A percentile compares a stretch with the other conserved stretches of the same genome.
These are phyloP conservation scores for Hyposoter dolosus DNA, from an alignment of 2,888 invertebrate species.

Conservation along the genomic window DNA sequence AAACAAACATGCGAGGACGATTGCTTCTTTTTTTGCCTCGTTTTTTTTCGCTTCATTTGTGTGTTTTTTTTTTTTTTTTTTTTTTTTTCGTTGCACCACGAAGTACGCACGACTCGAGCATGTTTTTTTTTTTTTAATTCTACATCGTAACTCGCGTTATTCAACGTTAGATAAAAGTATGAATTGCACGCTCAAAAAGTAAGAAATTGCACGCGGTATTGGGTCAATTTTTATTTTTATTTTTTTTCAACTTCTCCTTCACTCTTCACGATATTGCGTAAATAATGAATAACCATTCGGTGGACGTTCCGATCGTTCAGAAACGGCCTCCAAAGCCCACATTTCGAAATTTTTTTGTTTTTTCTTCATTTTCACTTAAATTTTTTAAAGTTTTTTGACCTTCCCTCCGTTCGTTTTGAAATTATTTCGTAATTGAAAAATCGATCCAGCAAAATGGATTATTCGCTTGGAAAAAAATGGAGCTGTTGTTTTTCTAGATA, in stretches of 20 bases:
- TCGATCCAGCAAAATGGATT: too few relatives aligned
- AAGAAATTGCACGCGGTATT: not conserved
- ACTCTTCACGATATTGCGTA: not conserved
- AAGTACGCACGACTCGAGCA: not conserved
- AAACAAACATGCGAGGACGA: constrained; percentile 47
- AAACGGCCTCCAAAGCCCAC: not conserved
- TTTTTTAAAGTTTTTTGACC: too few relatives aligned
- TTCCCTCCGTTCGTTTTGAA: too few relatives aligned
- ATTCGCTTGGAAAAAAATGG: not conserved
- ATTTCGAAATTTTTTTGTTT: not conserved
- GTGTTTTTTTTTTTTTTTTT: not conserved
- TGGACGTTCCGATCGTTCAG: not conserved
- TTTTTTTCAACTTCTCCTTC: not conserved
- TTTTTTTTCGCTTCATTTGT: not conserved
- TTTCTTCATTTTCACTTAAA: too few relatives aligned
- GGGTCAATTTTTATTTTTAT: not conserved
- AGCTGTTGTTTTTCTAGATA: not conserved
- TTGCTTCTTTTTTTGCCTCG: constrained; percentile 26
- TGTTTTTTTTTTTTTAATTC: constrained; percentile 6
- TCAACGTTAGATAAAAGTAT: not conserved
- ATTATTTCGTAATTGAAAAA: too few relatives aligned
- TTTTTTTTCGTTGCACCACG: constrained; percentile 10
- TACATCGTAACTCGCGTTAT: not conserved
- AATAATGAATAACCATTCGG: not conserved
- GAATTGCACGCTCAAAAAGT: too few relatives aligned